phyloP scores from a whole-genome alignment of 2,888 invertebrate genomes.

The Thymelicus lineola region DNA sequence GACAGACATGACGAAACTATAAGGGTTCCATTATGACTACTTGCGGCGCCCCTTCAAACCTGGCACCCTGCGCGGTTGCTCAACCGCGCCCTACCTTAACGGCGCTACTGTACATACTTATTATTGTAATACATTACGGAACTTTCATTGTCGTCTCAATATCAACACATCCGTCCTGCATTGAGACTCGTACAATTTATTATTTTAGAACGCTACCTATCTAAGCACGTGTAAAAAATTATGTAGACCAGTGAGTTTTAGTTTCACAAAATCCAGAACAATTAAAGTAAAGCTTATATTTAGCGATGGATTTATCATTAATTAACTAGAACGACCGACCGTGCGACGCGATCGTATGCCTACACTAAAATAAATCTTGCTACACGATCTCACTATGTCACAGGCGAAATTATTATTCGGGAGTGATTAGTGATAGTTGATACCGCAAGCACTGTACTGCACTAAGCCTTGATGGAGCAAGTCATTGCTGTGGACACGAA shows the following conservation, averaged over 20 bases:
- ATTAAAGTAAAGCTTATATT: slow-evolving; percentile 30
- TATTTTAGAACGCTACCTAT: slow-evolving; percentile 73
- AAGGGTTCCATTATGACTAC: too few species aligned
- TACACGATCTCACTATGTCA: slow-evolving; percentile 8
- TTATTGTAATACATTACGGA: slow-evolving; percentile 50
- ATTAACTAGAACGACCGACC: slow-evolving; percentile 20
- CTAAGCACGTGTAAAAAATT: slow-evolving; percentile 74
- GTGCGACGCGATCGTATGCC: slow-evolving; percentile 30
- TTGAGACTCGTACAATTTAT: slow-evolving; percentile 57
- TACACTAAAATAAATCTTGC: slow-evolving; percentile 22
- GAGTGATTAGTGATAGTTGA: not conserved
- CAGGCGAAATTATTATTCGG: not conserved
- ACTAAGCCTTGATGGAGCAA: slow-evolving; percentile 32
- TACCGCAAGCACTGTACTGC: slow-evolving; percentile 17
- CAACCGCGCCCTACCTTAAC: too few species aligned
- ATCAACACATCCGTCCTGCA: slow-evolving; percentile 44
- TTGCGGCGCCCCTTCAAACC: too few species aligned
- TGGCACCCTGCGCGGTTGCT: too few species aligned
- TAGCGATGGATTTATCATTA: slow-evolving; percentile 24
- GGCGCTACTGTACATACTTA: too few species aligned
- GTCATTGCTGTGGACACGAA: slow-evolving; percentile 22
- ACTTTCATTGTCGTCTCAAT: slow-evolving; percentile 51
- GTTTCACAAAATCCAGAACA: slow-evolving; percentile 21
- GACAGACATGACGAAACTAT: too few species aligned
- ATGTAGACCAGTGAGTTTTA: slow-evolving; percentile 45